Evolutionary conservation across 2,888 invertebrate species (phyloP), one percentile per base, ranked within the genome.

Genomic region (Melinaea marsaeus): DNA sequence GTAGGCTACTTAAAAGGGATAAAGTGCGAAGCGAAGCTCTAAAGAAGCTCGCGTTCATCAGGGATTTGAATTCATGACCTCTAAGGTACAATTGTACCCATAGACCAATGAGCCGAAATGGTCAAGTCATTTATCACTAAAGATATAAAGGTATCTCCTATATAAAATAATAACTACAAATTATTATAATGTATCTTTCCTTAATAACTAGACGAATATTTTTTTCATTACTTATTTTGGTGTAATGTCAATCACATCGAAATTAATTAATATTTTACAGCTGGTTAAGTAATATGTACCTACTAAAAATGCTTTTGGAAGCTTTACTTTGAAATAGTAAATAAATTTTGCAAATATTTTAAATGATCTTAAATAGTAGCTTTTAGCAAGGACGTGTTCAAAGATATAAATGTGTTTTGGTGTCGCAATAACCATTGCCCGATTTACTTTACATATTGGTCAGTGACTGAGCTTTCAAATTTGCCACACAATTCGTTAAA

Each of bases 1-100:
- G 5, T 37, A 6, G 7, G 37, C 37, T 37, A 4, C 7, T 6
- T 7, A 37, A 37, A 37, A 6, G 7, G 13, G 22, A n/a, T 22
- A 48, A 48, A 2, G n/a, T 22, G n/a, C 2, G 2, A 6, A 4
- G 2, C 13, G 6, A 13, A n/a, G 22, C 7, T 6, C 3, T 9
- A 22, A 51, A 51, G 32, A 51, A 9, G 11, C 32, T 11, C 11
- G 91, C 91, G 91, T 91, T 90, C 91, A 90, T 90, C 91, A 91
- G 91, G 91, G 91, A 91, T 91, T 91, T 91, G 90, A 91, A 91
- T 91, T 91, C 91, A 90, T 90, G 90, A 91, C 91, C 91, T 90
- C 90, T 91, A 91, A 91, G 90, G 90, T 91, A 90, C 87, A 91
- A 91, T 90, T 90, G 91, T 91, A 91, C 91, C 91, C 90, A 90